Base-by-base conservation (phyloP, 2,113 vertebrate species). In the Pogonocichla stellata region DNA sequence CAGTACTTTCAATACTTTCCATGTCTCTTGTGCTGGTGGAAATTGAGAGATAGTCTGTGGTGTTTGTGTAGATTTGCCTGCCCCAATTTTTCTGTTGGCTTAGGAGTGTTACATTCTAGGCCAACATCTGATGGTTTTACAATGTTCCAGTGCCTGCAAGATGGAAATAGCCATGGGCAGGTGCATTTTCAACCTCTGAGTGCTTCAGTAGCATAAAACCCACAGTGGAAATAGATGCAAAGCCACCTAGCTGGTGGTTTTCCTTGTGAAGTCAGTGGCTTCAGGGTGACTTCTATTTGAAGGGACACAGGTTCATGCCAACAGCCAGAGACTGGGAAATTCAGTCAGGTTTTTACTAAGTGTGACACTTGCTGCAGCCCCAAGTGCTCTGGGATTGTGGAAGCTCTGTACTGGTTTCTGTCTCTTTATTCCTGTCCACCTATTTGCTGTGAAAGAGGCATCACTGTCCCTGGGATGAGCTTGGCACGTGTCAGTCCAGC, bases 1-100 rank as follows among this genome's bases (percentile, higher is more conserved):
- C 91, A 91, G 54, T 93, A 56, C 56, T 92, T 94, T 73, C 86
- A 88, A 23, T 88, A 77, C 90, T 95, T 96, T 91, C 91, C 88
- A 40, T 20, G 56, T 84, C 65, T 73, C 8, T 53, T 25, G 26
- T 31, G 50, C 82, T 42, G 47, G 56, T 90, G 60, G 91, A 80
- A 83, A 75, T 31, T 50, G n/a, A 65, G 10, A 48, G 78, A 22
- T 36, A 69, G 66, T 19, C 57, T 53, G 54, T 13, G 51, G 22
- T 48, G 60, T 74, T 79, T 75, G 50, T 45, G 28, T 42, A 56
- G 71, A 69, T 38, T 61, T 91, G 69, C 42, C 43, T 81, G 38
- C 34, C 14, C 10, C 19, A 19, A 22, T 71, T 51, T 85, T 56
- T 75, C 78, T 74, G 31, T 3, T 82, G 62, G 28, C 61, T 86